Evolutionary conservation across 2,113 vertebrate genomes (phyloP), one percentile per base, ranked within the genome.

Genomic region (Tiliqua scincoides): DNA sequence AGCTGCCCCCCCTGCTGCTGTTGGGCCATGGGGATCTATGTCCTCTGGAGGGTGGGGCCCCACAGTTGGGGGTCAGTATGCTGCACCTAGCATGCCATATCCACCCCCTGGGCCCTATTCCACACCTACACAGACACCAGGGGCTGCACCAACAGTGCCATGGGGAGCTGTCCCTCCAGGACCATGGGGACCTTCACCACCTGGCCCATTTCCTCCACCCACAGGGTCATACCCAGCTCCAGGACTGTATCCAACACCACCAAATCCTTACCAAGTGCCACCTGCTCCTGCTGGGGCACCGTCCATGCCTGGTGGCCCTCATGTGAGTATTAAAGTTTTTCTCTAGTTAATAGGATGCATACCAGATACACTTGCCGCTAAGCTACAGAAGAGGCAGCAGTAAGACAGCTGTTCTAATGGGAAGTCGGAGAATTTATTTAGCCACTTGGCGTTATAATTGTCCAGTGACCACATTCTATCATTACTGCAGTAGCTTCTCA

Each of bases 131-230:
- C 97, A 96, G 90, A 96, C 96, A 70, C 95, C 96, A 1, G 96
- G 96, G 81, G 92, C 95, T 3, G 96, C 96, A 4, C 96, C 96
- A 7, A 96, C 96, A 1, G 95, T 96, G 57, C 97, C 96, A 0
- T 97, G 97, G 96, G 97, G 97, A 2, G 94, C 96, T 4, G 96
- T 97, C 59, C 97, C 97, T 21, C 96, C 97, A 0, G 97, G 97
- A 91, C 93, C 97, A 3, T 97, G 97, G 96, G 97, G 97, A 85
- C 97, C 94, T 72, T 90, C 93, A n/a, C 95, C 97, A 21, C 96
- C 97, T 48, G 96, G 94, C 43, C 96, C 96, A 0, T 97, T 96
- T 70, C 94, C 97, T 87, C 96, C 95, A 82, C 96, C 96, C 79
- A 87, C 95, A 54, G 97, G 96, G 89, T 96, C 96, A 0, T 97